Evolutionary conservation across 2,888 invertebrate genomes (phyloP).

Genomic region (Eristalis tenax): DNA sequence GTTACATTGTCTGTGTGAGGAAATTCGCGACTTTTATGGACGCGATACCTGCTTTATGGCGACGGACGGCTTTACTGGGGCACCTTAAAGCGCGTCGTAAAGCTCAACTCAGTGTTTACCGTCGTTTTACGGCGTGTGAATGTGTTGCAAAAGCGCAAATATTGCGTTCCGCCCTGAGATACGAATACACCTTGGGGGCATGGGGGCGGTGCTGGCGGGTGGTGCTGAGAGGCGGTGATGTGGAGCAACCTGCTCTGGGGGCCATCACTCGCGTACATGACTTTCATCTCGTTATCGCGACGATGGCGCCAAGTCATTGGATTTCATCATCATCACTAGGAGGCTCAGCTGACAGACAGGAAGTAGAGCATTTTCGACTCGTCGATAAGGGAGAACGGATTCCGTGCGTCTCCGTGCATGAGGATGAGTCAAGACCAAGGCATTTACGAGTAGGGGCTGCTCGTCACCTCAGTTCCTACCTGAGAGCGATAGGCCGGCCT

Average conservation of each 20-base stretch:
- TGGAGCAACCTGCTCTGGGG: too few relatives aligned
- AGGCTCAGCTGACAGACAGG: constrained; percentile 37
- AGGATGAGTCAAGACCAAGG: constrained; percentile 50
- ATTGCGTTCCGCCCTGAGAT: constrained; percentile 4
- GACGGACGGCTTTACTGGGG: constrained; percentile 14
- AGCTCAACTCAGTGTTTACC: constrained; percentile 41
- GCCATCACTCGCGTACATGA: constrained; percentile 4
- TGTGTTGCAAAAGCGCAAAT: constrained; percentile 52
- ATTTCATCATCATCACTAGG: constrained; percentile 37
- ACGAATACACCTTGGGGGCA: constrained; percentile 23
- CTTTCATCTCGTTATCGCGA: constrained; percentile 35
- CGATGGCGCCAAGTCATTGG: constrained; percentile 55
- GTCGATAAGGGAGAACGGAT: constrained; percentile 35
- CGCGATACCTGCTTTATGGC: constrained; percentile 43
- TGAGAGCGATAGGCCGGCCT: background rate
- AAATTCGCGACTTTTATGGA: constrained; percentile 39
- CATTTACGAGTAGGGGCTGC: constrained; percentile 27
- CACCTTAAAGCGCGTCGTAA: constrained; percentile 8
- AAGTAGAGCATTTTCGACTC: constrained; percentile 48
- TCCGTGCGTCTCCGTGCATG: background rate
- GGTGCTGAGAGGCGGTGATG: too few relatives aligned
- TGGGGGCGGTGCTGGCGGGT: too few relatives aligned
- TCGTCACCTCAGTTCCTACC: constrained; percentile 8
- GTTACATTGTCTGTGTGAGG: background rate
- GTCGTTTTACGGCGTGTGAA: constrained; percentile 41